These are phyloP conservation scores for Ornithoptera priamus DNA, from an alignment of 2,888 invertebrate species.

Conservation along the genomic window DNA sequence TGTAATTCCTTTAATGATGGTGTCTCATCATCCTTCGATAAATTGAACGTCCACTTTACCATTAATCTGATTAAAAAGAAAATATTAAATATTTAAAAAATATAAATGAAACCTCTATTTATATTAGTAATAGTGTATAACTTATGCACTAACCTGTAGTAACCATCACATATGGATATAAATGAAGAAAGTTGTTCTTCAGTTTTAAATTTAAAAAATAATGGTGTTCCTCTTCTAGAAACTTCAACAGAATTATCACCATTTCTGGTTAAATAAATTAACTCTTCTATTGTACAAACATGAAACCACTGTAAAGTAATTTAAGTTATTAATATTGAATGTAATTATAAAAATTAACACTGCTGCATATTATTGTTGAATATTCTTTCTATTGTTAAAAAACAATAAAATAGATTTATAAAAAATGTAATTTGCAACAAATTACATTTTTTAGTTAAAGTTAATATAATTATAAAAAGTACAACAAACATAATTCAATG, in stretches of 20 bases:
- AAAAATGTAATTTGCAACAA: too few relatives aligned
- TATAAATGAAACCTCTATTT: background rate
- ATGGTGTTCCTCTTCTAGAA: slow-evolving; percentile 87
- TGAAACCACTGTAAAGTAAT: slow-evolving; percentile 81
- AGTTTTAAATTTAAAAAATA: slow-evolving; percentile 85
- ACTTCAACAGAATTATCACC: slow-evolving; percentile 87
- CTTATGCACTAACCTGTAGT: slow-evolving; percentile 82
- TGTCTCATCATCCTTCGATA: slow-evolving; percentile 90
- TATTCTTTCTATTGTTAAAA: too few relatives aligned
- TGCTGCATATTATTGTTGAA: too few relatives aligned
- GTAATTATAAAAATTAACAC: too few relatives aligned
- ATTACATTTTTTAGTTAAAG: too few relatives aligned
- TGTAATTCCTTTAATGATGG: slow-evolving; percentile 88
- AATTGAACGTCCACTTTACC: slow-evolving; percentile 94
- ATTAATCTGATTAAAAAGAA: slow-evolving; percentile 77
- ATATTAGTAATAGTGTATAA: background rate
- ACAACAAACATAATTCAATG: too few relatives aligned
- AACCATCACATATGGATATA: slow-evolving; percentile 90
- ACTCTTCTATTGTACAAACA: slow-evolving; percentile 89
- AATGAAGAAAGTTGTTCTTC: slow-evolving; percentile 86
- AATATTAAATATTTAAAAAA: background rate
- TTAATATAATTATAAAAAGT: too few relatives aligned
- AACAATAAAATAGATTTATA: too few relatives aligned
- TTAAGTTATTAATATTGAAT: too few relatives aligned
- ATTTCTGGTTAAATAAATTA: slow-evolving; percentile 89